Base-by-base conservation (phyloP, 2,888 invertebrate genomes). In the Polyommatus iphigenia region DNA sequence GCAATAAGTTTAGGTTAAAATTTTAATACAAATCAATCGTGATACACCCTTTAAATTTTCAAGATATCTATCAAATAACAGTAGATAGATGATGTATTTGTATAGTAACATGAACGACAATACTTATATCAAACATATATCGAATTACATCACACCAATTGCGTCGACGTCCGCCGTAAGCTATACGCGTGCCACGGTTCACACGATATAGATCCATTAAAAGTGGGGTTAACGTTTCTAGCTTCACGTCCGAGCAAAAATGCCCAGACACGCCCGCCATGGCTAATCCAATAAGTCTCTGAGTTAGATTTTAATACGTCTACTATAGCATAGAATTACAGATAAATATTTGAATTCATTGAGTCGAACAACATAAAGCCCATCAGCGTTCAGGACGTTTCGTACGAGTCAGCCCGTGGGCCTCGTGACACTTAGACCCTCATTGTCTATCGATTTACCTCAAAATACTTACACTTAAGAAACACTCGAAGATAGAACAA, bases 401-500 rank as follows among this genome's bases (percentile, higher is more conserved):
- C 24, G 32, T 29, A 67, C 29, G 29, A 62, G 62, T 67, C 67
- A 73, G 73, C 41, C 73, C 46, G 54, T 50, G 78, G 79, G 75
- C 80, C 80, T 71, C 32, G 50, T 71, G 71, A 78, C 87, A 90
- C 89, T 89, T 86, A 87, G 84, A 87, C 83, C 82, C 83, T 88
- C 88, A 90, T 90, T 90, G 91, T 87, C 87, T 87, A 91, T 87
- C 85, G 88, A 87, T 88, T 86, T 87, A 85, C 87, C 89, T 89
- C 89, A 89, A 91, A 90, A 91, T 89, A 91, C 92, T 92, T 92
- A 93, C 85, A 90, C 87, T 81, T 90, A 90, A 89, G 90, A 92
- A 91, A 93, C 91, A 93, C 90, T 92, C 91, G 92, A 93, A 93
- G 92, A 91, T 91, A 91, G 91, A 94, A 93, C 93, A 89, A 91